A percentile compares a stretch with the other conserved stretches of the same genome.
Evolutionary conservation across 2,888 invertebrate species (phyloP).

Genomic region (Caenorhabditis japonica): DNA sequence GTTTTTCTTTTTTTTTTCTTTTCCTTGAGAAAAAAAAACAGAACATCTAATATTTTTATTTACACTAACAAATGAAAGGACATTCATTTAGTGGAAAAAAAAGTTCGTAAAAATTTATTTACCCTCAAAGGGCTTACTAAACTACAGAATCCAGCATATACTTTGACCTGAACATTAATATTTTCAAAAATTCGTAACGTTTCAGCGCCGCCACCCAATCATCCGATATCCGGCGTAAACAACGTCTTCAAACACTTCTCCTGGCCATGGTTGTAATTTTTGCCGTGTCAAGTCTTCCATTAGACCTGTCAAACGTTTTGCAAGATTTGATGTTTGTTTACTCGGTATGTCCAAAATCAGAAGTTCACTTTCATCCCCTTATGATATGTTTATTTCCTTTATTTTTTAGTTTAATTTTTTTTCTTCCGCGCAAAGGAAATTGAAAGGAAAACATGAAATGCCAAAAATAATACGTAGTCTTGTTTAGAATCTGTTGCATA

Average conservation of each 20-base stretch:
- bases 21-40: no score
- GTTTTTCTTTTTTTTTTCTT: no score
- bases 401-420: slow-evolving; percentile 1
- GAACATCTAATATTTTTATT: no score
- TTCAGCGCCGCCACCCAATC: slow-evolving; percentile 50
- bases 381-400: not conserved
- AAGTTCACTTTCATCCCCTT: not conserved
- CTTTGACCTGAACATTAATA: no score
- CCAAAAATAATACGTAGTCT: not conserved
- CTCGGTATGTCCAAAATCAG: slow-evolving; percentile 32
- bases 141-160: no score
- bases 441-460: not conserved
- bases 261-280: slow-evolving; percentile 96
- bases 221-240: slow-evolving; percentile 87
- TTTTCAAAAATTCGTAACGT: no score
- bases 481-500: slow-evolving; percentile 11
- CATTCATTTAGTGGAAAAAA: no score
- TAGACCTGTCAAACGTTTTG: slow-evolving; percentile 67
- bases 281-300: slow-evolving; percentile 85
- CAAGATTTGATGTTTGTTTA: slow-evolving; percentile 65
- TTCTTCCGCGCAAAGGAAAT: no score
- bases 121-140: no score
- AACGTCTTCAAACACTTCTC: slow-evolving; percentile 93
- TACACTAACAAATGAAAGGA: no score
- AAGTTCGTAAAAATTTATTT: no score